Percentiles rank a stretch among this genome's conserved stretches.
Evolutionary conservation across 2,888 invertebrate species (phyloP).

Genomic region (Latheticus oryzae): DNA sequence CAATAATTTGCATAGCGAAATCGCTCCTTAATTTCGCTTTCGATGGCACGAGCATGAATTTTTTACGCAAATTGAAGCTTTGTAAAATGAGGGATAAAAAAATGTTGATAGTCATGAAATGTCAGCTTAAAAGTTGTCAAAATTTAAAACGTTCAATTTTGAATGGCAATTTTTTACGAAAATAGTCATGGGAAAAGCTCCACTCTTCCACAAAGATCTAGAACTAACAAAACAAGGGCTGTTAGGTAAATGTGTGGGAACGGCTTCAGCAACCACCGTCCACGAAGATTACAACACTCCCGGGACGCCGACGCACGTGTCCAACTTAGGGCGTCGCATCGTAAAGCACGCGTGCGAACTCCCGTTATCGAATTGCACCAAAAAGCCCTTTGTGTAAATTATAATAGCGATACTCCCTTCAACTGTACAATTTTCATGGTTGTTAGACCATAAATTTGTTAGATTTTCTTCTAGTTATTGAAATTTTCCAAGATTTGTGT

Average conservation of each 20-base stretch:
- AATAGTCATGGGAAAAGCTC: too few relatives aligned
- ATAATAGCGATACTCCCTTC: constrained; percentile 30
- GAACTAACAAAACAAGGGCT: constrained; percentile 23
- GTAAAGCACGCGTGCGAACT: constrained; percentile 53
- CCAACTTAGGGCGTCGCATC: constrained; percentile 40
- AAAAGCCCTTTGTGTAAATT: constrained; percentile 32
- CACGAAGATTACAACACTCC: constrained; percentile 61
- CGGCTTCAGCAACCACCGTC: constrained; percentile 54
- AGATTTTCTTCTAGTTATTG: constrained; percentile 19
- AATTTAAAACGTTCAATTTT: too few relatives aligned
- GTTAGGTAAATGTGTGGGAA: constrained; percentile 58
- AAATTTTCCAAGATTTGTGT: constrained; percentile 37
- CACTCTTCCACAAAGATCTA: constrained; percentile 11
- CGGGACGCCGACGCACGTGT: constrained; percentile 55
- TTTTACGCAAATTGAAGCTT: too few relatives aligned
- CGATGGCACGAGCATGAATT: constrained; percentile 31
- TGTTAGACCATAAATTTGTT: constrained; percentile 7
- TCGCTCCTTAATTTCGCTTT: constrained; percentile 45
- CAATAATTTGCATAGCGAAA: constrained; percentile 41
- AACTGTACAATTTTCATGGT: constrained; percentile 25
- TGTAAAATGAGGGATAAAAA: too few relatives aligned
- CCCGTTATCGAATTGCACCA: constrained; percentile 49
- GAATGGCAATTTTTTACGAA: too few relatives aligned
- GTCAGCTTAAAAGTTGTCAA: too few relatives aligned
- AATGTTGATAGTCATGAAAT: too few relatives aligned